phyloP scores from a whole-genome alignment of 2,797 vertebrate species.

The Danio aesculapii region DNA sequence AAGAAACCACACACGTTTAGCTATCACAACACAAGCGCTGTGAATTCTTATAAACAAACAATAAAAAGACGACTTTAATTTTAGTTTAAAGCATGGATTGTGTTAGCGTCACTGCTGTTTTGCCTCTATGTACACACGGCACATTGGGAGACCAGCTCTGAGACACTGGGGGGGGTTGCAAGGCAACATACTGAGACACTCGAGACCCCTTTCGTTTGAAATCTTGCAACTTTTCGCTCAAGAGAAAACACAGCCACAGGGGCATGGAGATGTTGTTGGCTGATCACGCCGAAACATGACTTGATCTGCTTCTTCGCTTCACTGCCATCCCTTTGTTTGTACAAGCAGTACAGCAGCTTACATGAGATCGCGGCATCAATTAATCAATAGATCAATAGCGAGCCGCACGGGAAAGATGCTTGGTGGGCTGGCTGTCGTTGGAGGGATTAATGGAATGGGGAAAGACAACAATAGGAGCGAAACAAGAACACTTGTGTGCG shows the following conservation, averaged over 20 bases:
- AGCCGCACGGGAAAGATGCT: slow-evolving; percentile 28
- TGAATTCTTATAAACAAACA: background rate
- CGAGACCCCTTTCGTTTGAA: slow-evolving; percentile 7
- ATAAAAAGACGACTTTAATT: background rate
- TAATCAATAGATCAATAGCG: slow-evolving; percentile 43
- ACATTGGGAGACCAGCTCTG: background rate
- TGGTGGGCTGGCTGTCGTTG: slow-evolving; percentile 25
- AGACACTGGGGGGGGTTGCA: background rate
- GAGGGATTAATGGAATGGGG: slow-evolving; percentile 20
- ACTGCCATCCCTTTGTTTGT: slow-evolving; percentile 32
- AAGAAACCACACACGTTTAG: slow-evolving; percentile 3
- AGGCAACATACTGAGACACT: slow-evolving; percentile 22
- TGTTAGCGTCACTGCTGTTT: background rate
- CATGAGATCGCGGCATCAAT: slow-evolving; percentile 21
- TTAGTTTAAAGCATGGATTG: background rate
- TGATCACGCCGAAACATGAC: slow-evolving; percentile 4
- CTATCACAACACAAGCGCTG: background rate
- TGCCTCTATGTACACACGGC: background rate
- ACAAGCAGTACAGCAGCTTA: slow-evolving; percentile 39
- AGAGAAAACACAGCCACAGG: slow-evolving; percentile 20
- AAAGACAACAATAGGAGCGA: slow-evolving; percentile 29
- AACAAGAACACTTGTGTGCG: slow-evolving; percentile 42
- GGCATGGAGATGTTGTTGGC: slow-evolving; percentile 2
- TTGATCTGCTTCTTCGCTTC: slow-evolving; percentile 23
- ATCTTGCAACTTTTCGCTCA: slow-evolving; percentile 31